Base-by-base conservation (phyloP, 1,140 invertebrate species). In the Eulimnadia texana region DNA sequence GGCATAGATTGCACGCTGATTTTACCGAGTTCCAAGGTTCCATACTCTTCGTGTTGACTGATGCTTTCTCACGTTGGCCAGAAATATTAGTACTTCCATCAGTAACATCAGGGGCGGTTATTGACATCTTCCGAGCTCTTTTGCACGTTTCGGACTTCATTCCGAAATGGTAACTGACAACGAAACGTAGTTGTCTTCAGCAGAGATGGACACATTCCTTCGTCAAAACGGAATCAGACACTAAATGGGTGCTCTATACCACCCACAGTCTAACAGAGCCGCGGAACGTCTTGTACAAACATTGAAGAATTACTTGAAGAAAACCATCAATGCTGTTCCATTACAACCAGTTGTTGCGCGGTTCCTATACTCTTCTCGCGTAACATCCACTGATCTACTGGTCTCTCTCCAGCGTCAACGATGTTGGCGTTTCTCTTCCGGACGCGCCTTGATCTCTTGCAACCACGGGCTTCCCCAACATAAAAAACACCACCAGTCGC, bases 51-150 rank as follows among this genome's bases (percentile, higher is more conserved):
- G 66, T 78, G 0, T 52, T 79, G 1, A 70, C 76, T 0, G 74
- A 79, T 61, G 70, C 72, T 1, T 70, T 68, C 62, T 73, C 71
- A 3, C 78, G 78, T 64, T 79, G 73, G 75, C 64, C 67, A 6
- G 70, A 74, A 62, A 67, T 73, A 6, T 64, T 60, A 10, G 28
- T 63, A 29, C 50, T 68, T 13, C 19, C 27, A 6, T 42, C 6
- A n/a, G 19, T 13, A 28, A 42, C 60, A 25, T 42, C 3, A 60
- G 33, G 23, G 56, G 33, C 60, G 24, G 68, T 65, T 11, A 63
- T 60, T 47, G 60, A 63, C 20, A 54, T 42, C 52, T 47, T 73
- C 23, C 27, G 66, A 67, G 50, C 51, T 64, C 68, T 72, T 10
- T 75, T 76, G 63, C 69, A 16, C 63, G 64, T 49, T 69, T 71